Conservation (phyloP, 2,113 vertebrate species). For the Corydoras sp. region DNA sequence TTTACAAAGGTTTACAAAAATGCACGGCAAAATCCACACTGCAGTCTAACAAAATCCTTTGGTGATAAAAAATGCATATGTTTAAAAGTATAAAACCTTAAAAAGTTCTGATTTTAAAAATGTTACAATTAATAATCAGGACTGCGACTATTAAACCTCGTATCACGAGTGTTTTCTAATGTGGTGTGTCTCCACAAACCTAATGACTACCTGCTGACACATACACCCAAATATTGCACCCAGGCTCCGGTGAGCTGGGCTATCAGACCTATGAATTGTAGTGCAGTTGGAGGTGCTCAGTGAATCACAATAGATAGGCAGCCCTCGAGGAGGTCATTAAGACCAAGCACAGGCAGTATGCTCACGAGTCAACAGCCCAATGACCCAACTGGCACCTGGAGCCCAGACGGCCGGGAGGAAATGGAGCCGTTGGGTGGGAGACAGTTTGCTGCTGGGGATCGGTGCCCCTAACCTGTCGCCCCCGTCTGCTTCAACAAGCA, state of each 20-base stretch:
- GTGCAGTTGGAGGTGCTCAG: slow-evolving; percentile 25
- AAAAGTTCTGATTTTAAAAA: too few species aligned
- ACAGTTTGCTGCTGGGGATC: slow-evolving; percentile 29
- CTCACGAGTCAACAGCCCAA: slow-evolving; percentile 51
- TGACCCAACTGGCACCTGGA: slow-evolving; percentile 57
- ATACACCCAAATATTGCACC: slow-evolving; percentile 22
- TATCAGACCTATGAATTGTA: slow-evolving; percentile 55
- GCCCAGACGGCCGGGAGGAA: slow-evolving; percentile 52
- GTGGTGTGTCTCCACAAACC: slow-evolving; percentile 14
- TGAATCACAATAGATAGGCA: slow-evolving; percentile 59
- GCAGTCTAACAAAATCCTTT: too few species aligned
- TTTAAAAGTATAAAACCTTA: too few species aligned
- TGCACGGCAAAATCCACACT: too few species aligned
- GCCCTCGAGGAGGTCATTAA: slow-evolving; percentile 59
- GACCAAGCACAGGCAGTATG: slow-evolving; percentile 42
- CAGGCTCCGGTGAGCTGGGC: slow-evolving; percentile 58
- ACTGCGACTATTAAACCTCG: too few species aligned
- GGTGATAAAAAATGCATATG: too few species aligned
- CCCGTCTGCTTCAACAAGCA: slow-evolving; percentile 11
- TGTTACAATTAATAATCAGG: too few species aligned
- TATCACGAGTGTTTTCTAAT: slow-evolving; percentile 40
- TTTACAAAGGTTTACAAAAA: too few species aligned
- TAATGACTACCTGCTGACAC: slow-evolving; percentile 11
- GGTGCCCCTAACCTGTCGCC: slow-evolving; percentile 12
- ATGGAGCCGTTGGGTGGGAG: slow-evolving; percentile 37